A percentile compares a stretch with the other conserved stretches of the same genome.
Conservation (phyloP, 1,140 invertebrate genomes). For the Orchesella cincta region DNA sequence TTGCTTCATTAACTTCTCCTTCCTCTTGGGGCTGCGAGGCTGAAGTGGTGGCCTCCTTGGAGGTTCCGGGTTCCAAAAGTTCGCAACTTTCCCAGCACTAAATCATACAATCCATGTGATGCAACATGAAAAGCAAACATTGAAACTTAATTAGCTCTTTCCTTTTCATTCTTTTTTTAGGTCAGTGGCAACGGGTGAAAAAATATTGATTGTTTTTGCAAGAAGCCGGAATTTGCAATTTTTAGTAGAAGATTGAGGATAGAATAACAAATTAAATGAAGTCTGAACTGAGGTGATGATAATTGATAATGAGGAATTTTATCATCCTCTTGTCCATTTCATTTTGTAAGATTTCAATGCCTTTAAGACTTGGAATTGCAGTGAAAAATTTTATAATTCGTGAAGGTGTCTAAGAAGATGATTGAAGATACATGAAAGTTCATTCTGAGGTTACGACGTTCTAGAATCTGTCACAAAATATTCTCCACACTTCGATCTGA, state of each 20-base stretch:
- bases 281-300: too few relatives aligned
- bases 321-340: too few relatives aligned
- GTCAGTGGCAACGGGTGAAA: neutral
- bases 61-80: slow-evolving; percentile 66
- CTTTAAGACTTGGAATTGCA: too few relatives aligned
- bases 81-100: slow-evolving; percentile 81
- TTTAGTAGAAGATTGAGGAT: neutral
- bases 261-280: too few relatives aligned
- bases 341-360: too few relatives aligned
- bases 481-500: too few relatives aligned
- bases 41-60: neutral
- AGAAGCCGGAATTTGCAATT: neutral
- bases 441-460: too few relatives aligned
- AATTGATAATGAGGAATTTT: too few relatives aligned
- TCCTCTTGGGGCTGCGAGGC: neutral
- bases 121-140: neutral
- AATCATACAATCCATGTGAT: slow-evolving; percentile 59
- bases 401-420: too few relatives aligned
- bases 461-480: too few relatives aligned
- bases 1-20: neutral
- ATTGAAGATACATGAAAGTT: too few relatives aligned
- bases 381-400: too few relatives aligned
- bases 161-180: neutral
- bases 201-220: neutral
- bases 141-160: neutral